Conservation (phyloP, 2,113 vertebrate species). For the Larimichthys polyactis region DNA sequence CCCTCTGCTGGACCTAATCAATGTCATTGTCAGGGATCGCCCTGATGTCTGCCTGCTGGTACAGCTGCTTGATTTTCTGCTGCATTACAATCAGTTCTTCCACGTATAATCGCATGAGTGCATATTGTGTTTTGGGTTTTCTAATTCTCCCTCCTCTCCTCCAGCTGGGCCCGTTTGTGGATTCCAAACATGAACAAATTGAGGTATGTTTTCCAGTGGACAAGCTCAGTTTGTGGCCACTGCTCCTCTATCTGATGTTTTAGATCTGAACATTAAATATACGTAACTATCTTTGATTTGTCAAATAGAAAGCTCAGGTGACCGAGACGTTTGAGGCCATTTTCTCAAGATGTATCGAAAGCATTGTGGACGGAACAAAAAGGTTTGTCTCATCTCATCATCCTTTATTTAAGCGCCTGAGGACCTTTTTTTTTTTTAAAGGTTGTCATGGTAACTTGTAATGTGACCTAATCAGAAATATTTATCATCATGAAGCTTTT, state of each 20-base stretch:
- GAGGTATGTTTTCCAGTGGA: constrained; percentile 83
- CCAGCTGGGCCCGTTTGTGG: constrained; percentile 94
- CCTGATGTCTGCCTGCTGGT: constrained; percentile 94
- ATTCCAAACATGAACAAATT: constrained; percentile 93
- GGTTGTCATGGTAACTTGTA: not conserved
- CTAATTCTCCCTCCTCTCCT: constrained; percentile 33
- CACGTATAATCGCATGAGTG: not conserved
- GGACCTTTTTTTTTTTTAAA: not conserved
- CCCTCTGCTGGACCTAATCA: constrained; percentile 90
- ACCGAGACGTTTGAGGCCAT: constrained; percentile 86
- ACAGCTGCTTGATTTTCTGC: constrained; percentile 25
- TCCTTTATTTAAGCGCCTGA: not conserved
- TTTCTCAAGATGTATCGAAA: constrained; percentile 89
- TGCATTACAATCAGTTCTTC: not conserved
- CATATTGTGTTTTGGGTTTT: not conserved
- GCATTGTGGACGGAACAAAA: constrained; percentile 89
- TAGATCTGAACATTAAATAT: not conserved
- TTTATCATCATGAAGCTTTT: rapidly evolving
- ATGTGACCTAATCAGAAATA: not conserved
- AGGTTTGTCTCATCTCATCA: constrained; percentile 76
- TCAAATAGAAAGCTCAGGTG: constrained; percentile 87
- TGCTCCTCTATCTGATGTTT: not conserved
- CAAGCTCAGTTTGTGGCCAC: not conserved
- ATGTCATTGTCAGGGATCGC: constrained; percentile 84
- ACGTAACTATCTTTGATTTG: not conserved